A percentile compares a stretch with the other conserved stretches of the same genome.
Evolutionary conservation across 2,797 vertebrate species (phyloP).

Genomic region (Alca torda): DNA sequence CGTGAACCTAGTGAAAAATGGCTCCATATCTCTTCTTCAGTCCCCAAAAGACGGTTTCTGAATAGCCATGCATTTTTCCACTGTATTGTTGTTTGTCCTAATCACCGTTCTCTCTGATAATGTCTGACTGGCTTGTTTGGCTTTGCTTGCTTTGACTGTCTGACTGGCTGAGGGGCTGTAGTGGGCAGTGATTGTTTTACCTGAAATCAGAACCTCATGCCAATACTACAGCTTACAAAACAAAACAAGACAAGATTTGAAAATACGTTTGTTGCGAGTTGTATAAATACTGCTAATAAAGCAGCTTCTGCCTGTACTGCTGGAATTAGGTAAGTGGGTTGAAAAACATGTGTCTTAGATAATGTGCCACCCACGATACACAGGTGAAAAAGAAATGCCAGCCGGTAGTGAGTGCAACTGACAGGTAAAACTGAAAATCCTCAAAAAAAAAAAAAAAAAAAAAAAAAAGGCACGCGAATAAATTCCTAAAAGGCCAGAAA

Average conservation of each 20-base stretch:
- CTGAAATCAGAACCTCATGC: conserved; percentile 41
- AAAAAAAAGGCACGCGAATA: neutral
- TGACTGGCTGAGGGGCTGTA: neutral
- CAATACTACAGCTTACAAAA: neutral
- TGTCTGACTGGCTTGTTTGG: conserved; percentile 55
- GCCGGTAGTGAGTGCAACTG: neutral
- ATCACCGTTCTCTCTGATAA: conserved; percentile 33
- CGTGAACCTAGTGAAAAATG: conserved; percentile 78
- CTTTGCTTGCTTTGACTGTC: conserved; percentile 38
- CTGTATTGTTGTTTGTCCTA: conserved; percentile 55
- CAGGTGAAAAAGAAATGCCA: conserved; percentile 23
- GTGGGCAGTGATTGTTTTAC: conserved; percentile 47
- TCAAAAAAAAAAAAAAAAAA: neutral
- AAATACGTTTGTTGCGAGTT: neutral
- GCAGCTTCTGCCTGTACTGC: neutral
- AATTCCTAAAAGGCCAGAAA: conserved; percentile 9
- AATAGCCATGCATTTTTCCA: conserved; percentile 45
- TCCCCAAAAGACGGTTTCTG: conserved; percentile 62
- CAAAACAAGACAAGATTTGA: neutral
- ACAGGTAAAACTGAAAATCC: conserved; percentile 21
- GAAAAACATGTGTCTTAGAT: conserved; percentile 8
- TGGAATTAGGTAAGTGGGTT: conserved; percentile 43
- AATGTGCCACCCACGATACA: neutral
- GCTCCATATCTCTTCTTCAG: conserved; percentile 70
- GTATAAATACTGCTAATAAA: neutral